These are phyloP conservation scores for Morelia viridis DNA, from an alignment of 2,797 vertebrate genomes.

Conservation along the genomic window DNA sequence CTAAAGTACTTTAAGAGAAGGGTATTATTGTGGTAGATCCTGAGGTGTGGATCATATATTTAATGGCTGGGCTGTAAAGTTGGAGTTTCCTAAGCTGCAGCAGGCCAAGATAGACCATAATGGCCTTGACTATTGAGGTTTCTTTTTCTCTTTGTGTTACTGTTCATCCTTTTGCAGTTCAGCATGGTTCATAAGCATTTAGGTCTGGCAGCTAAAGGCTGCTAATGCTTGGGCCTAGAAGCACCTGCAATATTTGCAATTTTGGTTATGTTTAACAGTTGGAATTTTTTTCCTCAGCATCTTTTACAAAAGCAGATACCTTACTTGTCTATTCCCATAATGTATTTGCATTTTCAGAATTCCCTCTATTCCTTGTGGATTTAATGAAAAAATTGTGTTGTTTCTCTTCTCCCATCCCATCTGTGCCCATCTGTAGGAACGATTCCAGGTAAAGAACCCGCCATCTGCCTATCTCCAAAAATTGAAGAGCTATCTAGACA, in stretches of 20 bases:
- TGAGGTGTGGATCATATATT: neutral
- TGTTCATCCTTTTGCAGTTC: neutral
- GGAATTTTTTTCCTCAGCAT: neutral
- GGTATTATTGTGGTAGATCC: neutral
- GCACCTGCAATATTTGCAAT: neutral
- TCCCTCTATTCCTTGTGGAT: neutral
- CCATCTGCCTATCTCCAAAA: slow-evolving; percentile 91
- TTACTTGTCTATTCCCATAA: neutral
- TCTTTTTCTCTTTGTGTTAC: neutral
- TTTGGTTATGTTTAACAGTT: neutral
- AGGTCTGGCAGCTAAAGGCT: neutral
- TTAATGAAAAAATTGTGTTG: neutral
- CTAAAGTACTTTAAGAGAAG: neutral
- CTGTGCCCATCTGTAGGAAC: slow-evolving; percentile 76
- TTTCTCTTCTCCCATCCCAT: neutral
- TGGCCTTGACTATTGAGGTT: neutral
- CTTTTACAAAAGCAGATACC: neutral
- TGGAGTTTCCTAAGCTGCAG: neutral
- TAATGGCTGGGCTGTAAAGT: neutral
- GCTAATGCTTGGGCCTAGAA: neutral
- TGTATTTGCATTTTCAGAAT: neutral
- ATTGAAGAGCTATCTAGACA: slow-evolving; percentile 85
- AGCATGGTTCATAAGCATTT: neutral
- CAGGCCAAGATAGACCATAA: neutral
- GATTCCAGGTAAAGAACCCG: slow-evolving; percentile 94